phyloP scores from a whole-genome alignment of 92 coral and sea anemone species.

The Porites rus region DNA sequence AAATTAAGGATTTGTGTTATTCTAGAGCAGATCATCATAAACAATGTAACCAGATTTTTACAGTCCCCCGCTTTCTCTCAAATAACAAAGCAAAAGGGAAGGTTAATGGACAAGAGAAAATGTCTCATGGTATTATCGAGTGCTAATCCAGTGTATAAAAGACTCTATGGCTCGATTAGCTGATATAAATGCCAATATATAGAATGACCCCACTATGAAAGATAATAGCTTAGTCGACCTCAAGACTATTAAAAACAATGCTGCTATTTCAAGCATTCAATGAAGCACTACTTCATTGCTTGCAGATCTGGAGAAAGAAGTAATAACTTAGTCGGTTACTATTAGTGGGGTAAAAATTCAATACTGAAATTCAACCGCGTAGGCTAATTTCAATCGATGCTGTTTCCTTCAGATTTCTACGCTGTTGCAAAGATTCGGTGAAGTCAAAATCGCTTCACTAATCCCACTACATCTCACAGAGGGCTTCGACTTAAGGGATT shows the following conservation, averaged over 20 bases:
- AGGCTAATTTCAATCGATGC: background rate
- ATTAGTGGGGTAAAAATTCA: background rate
- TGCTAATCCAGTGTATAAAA: constrained; percentile 37
- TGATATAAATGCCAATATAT: constrained; percentile 40
- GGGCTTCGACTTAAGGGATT: constrained; percentile 18
- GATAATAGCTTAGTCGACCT: constrained; percentile 36
- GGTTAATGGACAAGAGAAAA: background rate
- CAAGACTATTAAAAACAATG: constrained; percentile 36
- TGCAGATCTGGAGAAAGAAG: background rate
- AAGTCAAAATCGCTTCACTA: constrained; percentile 18
- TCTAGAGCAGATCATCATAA: background rate
- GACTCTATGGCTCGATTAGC: constrained; percentile 40
- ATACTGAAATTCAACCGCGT: background rate
- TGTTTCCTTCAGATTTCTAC: background rate
- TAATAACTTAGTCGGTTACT: background rate
- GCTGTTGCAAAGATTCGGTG: background rate
- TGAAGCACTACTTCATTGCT: constrained; percentile 7
- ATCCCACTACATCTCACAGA: constrained; percentile 3
- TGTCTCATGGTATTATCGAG: constrained; percentile 26
- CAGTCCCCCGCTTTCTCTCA: no score
- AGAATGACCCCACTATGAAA: constrained; percentile 37
- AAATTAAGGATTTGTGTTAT: background rate
- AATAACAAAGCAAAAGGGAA: background rate
- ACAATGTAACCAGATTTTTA: no score
- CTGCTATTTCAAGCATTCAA: constrained; percentile 40